phyloP scores from a whole-genome alignment of 2,113 vertebrate species.

The Eleginops maclovinus region DNA sequence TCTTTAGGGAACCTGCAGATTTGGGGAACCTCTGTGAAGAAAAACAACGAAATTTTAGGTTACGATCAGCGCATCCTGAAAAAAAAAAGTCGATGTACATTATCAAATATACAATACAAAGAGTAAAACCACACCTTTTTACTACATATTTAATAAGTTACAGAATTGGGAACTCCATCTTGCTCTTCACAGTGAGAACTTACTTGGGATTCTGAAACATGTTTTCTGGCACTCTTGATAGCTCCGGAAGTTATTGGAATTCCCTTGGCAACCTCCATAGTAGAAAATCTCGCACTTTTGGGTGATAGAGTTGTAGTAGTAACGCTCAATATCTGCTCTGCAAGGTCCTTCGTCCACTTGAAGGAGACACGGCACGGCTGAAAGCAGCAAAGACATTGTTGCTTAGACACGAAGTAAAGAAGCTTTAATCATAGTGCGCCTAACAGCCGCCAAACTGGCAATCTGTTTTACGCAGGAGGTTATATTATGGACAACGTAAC shows the following conservation, averaged over 20 bases:
- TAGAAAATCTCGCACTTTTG: conserved; percentile 88
- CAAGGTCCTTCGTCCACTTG: conserved; percentile 86
- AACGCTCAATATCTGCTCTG: conserved; percentile 79
- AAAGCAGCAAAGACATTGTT: conserved; percentile 26
- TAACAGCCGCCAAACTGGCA: neutral
- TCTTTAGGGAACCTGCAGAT: conserved; percentile 86
- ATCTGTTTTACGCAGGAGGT: neutral
- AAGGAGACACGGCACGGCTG: conserved; percentile 85
- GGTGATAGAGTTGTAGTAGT: conserved; percentile 88
- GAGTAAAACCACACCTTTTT: neutral
- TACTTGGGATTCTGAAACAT: conserved; percentile 91
- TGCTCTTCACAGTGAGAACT: conserved; percentile 61
- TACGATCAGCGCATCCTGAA: neutral
- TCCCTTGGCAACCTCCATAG: conserved; percentile 91
- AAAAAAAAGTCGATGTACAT: neutral
- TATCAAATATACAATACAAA: neutral
- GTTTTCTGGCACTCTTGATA: conserved; percentile 84
- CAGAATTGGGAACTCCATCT: neutral
- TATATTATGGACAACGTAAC: neutral
- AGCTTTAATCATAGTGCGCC: neutral
- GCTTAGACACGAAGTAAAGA: neutral
- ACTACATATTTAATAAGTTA: neutral
- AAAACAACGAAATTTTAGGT: neutral
- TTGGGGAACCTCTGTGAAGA: conserved; percentile 87
- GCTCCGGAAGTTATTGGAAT: conserved; percentile 90